Base-by-base conservation (phyloP, 2,113 vertebrate genomes). In the Capra hircus region DNA sequence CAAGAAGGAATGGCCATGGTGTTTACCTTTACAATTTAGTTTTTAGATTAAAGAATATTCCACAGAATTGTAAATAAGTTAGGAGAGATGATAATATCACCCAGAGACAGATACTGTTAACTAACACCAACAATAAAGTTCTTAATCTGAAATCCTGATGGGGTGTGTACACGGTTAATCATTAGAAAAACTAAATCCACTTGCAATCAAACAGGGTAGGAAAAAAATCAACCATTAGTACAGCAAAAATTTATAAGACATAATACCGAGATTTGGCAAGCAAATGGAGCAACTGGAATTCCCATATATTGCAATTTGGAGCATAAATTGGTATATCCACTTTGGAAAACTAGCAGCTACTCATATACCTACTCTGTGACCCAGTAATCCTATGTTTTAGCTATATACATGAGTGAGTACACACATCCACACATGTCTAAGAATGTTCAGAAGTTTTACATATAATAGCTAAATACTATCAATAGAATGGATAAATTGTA, bases 131-230 rank as follows among this genome's bases (percentile, higher is more conserved):
- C 12, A 53, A 71, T 59, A 5, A 93, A 64, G 82, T 94, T 96
- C 45, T 97, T 92, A 91, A 94, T 87, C 78, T 17, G 17, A 95
- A 53, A 94, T 81, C 78, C 87, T 67, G 12, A 95, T n/a, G 25
- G 67, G n/a, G 19, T 16, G 27, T 84, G 15, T n/a, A 7, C 57
- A 93, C 4, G 7, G 23, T 45, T 91, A 50, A 85, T 55, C 71
- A 82, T 77, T 57, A 94, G 27, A 67, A 85, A 12, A 95, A 93
- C 9, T 48, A 71, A 67, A 84, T 14, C 15, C 82, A 14, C 16
- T 89, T 48, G 14, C 3, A 74, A 55, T 88, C 64, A 81, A 0
- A 77, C 43, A 28, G 15, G 45, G 71, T 74, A 23, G 2, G 4
- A 0, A 23, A 33, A 86, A 74, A 16, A 95, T 62, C 40, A 95